A percentile compares a stretch with the other conserved stretches of the same genome.
Conservation (phyloP, 2,888 invertebrate species). For the Meta bourneti region DNA sequence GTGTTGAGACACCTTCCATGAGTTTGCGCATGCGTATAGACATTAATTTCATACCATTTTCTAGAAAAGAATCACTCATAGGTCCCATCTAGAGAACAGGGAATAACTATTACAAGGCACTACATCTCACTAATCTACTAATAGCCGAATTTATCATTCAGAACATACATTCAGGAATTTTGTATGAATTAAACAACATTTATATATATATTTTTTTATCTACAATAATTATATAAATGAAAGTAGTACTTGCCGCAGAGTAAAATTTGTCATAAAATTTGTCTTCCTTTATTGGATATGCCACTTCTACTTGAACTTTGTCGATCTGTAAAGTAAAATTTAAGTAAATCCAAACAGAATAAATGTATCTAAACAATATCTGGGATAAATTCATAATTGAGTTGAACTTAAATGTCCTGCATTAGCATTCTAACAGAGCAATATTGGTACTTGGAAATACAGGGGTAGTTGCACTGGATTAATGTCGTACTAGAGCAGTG, state of each 20-base stretch:
- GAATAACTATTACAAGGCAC: background rate
- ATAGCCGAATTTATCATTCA: background rate
- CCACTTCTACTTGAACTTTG: slow-evolving; percentile 34
- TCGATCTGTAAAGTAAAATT: slow-evolving; percentile 56
- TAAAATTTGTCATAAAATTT: slow-evolving; percentile 55
- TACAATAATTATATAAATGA: too few relatives aligned
- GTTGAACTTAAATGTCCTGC: too few relatives aligned
- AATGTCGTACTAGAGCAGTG: too few relatives aligned
- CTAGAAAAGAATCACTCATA: slow-evolving; percentile 42
- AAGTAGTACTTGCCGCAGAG: slow-evolving; percentile 33
- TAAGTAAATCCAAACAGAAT: background rate
- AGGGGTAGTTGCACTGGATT: too few relatives aligned
- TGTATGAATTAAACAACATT: too few relatives aligned
- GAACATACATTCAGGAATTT: background rate
- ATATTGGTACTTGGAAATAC: too few relatives aligned
- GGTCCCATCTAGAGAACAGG: slow-evolving; percentile 31
- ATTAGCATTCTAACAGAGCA: too few relatives aligned
- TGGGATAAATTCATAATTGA: too few relatives aligned
- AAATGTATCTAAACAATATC: too few relatives aligned
- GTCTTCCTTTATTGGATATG: slow-evolving; percentile 46
- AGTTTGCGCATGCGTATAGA: slow-evolving; percentile 42
- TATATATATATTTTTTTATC: too few relatives aligned
- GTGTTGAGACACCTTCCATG: slow-evolving; percentile 50
- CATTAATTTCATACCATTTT: slow-evolving; percentile 56
- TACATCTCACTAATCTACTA: background rate